Conservation (phyloP, 2,113 vertebrate genomes). For the Otocyon megalotis region DNA sequence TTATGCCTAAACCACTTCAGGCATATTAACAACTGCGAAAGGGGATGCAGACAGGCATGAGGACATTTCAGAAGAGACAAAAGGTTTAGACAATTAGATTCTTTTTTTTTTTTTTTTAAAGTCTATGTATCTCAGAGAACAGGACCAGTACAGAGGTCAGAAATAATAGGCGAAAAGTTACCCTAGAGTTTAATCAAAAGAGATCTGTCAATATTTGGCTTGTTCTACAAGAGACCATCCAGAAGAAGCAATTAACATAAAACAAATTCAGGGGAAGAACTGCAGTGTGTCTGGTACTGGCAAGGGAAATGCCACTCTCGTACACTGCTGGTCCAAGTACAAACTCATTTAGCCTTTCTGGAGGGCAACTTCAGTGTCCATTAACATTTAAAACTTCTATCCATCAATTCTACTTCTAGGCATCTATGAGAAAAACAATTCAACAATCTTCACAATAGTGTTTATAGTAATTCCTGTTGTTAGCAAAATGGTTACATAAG, state of each 20-base stretch:
- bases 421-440: slow-evolving; percentile 7
- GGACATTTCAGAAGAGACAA: slow-evolving; percentile 48
- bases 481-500: slow-evolving; percentile 47
- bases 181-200: slow-evolving; percentile 73
- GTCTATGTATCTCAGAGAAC: slow-evolving; percentile 56
- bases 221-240: slow-evolving; percentile 71
- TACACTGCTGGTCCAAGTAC: neutral
- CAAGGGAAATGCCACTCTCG: neutral
- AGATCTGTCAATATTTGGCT: slow-evolving; percentile 78
- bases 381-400: slow-evolving; percentile 53
- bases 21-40: neutral
- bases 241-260: slow-evolving; percentile 76
- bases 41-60: neutral
- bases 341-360: neutral
- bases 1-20: neutral
- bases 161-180: slow-evolving; percentile 71
- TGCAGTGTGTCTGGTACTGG: neutral
- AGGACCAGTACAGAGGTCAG: slow-evolving; percentile 57
- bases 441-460: neutral
- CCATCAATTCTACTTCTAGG: slow-evolving; percentile 13
- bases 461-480: slow-evolving; percentile 33
- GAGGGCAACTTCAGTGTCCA: slow-evolving; percentile 5
- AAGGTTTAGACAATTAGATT: slow-evolving; percentile 37
- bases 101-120: neutral
- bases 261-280: slow-evolving; percentile 67